Conservation (phyloP, 2,113 vertebrate species). For the Abramis brama region DNA sequence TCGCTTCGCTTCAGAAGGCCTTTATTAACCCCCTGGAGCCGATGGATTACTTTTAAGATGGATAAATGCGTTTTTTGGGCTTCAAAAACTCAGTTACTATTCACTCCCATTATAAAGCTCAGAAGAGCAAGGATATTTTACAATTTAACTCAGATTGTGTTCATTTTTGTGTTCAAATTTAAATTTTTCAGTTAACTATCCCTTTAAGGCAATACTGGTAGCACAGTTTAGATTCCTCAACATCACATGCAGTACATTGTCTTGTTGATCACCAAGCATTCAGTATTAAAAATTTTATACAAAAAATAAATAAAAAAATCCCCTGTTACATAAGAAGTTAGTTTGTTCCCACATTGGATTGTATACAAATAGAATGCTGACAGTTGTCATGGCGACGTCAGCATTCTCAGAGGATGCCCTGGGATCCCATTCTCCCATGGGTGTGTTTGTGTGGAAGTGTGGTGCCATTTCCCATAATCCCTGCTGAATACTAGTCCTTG, state of each 20-base stretch:
- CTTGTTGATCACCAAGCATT: neutral
- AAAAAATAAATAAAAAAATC: neutral
- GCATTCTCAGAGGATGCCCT: conserved; percentile 59
- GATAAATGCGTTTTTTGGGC: no score
- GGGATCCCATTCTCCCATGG: conserved; percentile 50
- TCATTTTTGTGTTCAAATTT: no score
- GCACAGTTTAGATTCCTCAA: neutral
- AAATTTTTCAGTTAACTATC: no score
- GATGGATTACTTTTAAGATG: no score
- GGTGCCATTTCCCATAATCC: conserved; percentile 55
- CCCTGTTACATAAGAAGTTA: conserved; percentile 17
- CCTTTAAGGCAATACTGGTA: no score
- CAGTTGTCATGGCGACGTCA: conserved; percentile 67
- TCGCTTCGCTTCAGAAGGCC: no score
- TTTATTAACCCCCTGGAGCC: no score
- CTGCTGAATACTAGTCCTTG: conserved; percentile 51
- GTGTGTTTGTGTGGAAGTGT: conserved; percentile 31
- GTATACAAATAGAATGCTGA: conserved; percentile 62
- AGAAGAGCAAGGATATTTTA: no score
- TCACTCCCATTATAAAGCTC: no score
- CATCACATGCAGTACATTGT: neutral
- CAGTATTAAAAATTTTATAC: neutral
- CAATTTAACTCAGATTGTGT: no score
- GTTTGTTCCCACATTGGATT: conserved; percentile 54
- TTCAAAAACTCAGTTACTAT: no score